Evolutionary conservation across 1,140 invertebrate genomes (phyloP).

Genomic region (Drosophila micromelanica): DNA sequence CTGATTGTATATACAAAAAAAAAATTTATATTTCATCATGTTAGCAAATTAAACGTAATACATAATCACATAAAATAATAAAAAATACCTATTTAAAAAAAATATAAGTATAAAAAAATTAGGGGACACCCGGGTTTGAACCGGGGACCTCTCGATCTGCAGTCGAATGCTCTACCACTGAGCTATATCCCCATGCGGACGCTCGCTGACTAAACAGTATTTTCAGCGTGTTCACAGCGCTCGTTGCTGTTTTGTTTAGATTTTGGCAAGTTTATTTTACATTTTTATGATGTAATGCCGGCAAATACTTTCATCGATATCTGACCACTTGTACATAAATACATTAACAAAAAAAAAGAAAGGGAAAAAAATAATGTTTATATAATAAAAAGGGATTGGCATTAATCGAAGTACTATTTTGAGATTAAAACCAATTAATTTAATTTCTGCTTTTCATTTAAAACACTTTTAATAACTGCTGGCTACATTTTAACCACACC

Average conservation of each 20-base stretch:
- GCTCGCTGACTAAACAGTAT: neutral
- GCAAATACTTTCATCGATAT: neutral
- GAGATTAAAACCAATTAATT: neutral
- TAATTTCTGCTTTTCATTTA: neutral
- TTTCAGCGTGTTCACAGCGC: neutral
- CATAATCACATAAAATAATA: slow-evolving; percentile 1
- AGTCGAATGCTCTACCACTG: slow-evolving; percentile 97
- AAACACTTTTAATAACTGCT: no score
- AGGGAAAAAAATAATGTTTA: no score
- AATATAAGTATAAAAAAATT: neutral
- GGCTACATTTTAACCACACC: no score
- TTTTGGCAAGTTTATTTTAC: slow-evolving; percentile 21
- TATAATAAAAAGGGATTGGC: neutral
- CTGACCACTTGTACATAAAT: neutral
- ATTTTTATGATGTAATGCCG: slow-evolving; percentile 7
- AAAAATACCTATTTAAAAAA: slow-evolving; percentile 1
- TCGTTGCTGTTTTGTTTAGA: no score
- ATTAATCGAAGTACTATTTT: no score
- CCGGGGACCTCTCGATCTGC: slow-evolving; percentile 97
- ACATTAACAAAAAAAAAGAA: neutral
- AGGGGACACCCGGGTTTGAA: slow-evolving; percentile 98
- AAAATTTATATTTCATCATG: no score
- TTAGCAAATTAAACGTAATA: no score
- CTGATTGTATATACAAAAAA: neutral
- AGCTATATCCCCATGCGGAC: slow-evolving; percentile 90